A percentile compares a stretch with the other conserved stretches of the same genome.
Conservation (phyloP, 2,113 vertebrate genomes). For the Vombatus ursinus region DNA sequence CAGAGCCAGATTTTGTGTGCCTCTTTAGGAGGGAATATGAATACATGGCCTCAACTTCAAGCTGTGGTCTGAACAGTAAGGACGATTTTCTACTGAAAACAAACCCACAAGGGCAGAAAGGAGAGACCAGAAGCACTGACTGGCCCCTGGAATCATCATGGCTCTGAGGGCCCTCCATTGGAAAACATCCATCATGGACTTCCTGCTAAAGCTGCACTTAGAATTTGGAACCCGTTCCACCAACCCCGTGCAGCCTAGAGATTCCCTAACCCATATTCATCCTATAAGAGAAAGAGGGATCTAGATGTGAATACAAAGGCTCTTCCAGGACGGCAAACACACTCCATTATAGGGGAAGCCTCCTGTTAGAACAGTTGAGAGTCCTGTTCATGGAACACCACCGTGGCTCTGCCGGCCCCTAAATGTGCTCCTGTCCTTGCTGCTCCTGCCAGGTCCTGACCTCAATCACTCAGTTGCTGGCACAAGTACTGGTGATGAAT, state of each 20-base stretch:
- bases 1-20: background rate
- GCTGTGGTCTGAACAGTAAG: background rate
- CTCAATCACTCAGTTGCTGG: background rate
- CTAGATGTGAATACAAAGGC: background rate
- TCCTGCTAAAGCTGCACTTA: background rate
- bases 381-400: background rate
- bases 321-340: background rate
- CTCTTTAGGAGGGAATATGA: background rate
- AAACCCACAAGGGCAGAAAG: background rate
- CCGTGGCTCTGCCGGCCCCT: too few species aligned
- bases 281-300: background rate
- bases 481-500: background rate
- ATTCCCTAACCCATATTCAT: background rate
- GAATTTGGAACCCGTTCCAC: background rate
- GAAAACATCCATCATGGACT: too few species aligned
- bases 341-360: background rate
- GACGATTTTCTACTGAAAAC: background rate
- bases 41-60: background rate
- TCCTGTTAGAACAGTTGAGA: background rate
- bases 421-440: too few species aligned
- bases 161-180: too few species aligned
- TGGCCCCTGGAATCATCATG: background rate
- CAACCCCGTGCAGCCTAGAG: background rate
- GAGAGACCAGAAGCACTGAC: background rate
- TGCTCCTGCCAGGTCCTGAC: background rate